Conservation (phyloP, 2,888 invertebrate genomes). For the Spodoptera picta region DNA sequence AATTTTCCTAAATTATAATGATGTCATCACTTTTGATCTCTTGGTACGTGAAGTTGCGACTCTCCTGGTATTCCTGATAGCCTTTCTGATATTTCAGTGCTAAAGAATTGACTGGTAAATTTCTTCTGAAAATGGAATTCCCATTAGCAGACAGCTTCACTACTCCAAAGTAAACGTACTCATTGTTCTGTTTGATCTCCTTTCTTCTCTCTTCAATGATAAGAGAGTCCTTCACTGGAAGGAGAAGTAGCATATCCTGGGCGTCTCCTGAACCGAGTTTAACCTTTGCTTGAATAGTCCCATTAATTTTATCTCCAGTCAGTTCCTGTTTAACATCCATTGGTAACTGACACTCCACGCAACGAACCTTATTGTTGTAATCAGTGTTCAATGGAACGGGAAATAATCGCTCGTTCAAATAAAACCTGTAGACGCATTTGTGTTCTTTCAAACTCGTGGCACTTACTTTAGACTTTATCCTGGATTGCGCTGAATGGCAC, state of each 20-base stretch:
- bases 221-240: slow-evolving; percentile 77
- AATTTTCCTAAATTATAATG: slow-evolving; percentile 65
- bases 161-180: slow-evolving; percentile 79
- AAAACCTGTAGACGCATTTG: slow-evolving; percentile 87
- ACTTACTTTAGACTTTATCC: slow-evolving; percentile 65
- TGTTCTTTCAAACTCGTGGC: slow-evolving; percentile 73
- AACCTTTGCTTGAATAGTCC: slow-evolving; percentile 83
- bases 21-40: slow-evolving; percentile 67
- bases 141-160: slow-evolving; percentile 74
- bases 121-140: slow-evolving; percentile 73
- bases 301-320: slow-evolving; percentile 65
- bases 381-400: slow-evolving; percentile 85
- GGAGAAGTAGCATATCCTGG: slow-evolving; percentile 74
- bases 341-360: slow-evolving; percentile 85
- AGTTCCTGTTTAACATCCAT: slow-evolving; percentile 59
- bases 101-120: slow-evolving; percentile 73
- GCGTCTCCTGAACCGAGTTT: slow-evolving; percentile 66
- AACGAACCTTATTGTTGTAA: slow-evolving; percentile 80
- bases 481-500: slow-evolving; percentile 87
- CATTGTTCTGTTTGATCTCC: slow-evolving; percentile 56
- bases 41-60: slow-evolving; percentile 65
- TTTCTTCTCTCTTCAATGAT: slow-evolving; percentile 76
- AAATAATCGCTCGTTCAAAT: slow-evolving; percentile 88
- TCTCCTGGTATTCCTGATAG: slow-evolving; percentile 65
- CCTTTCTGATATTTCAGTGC: slow-evolving; percentile 83